phyloP scores from a whole-genome alignment of 2,113 vertebrate species.

The Calidris pugnax region DNA sequence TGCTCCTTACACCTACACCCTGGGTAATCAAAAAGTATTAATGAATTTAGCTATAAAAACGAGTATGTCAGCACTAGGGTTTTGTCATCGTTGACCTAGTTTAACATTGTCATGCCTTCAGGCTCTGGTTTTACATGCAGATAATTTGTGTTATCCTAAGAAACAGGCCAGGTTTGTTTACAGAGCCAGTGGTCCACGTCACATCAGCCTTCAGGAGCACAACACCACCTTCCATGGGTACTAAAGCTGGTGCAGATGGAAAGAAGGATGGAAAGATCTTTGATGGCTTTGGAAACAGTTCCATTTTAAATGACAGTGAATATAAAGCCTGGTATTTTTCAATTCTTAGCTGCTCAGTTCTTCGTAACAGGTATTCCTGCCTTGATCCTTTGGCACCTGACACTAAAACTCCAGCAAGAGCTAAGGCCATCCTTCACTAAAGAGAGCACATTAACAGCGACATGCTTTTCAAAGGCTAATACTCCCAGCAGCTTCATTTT shows the following conservation, averaged over 20 bases:
- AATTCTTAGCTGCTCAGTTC: neutral
- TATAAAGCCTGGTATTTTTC: neutral
- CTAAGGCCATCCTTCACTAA: neutral
- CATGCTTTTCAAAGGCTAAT: neutral
- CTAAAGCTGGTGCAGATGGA: neutral
- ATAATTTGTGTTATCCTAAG: neutral
- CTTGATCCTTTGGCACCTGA: neutral
- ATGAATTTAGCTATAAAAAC: neutral
- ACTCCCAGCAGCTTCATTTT: neutral
- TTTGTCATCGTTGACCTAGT: neutral
- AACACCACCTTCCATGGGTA: accelerated
- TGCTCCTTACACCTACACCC: neutral
- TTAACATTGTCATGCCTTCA: neutral
- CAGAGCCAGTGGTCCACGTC: accelerated
- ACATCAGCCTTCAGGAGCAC: neutral
- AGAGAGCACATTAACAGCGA: neutral
- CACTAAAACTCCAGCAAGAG: neutral
- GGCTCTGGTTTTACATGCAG: neutral
- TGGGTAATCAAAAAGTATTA: neutral
- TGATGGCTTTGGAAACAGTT: accelerated
- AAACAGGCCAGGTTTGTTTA: neutral
- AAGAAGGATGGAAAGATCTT: neutral
- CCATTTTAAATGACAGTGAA: accelerated
- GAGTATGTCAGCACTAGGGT: neutral
- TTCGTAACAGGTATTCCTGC: neutral